Base-by-base conservation (phyloP, 92 coral and sea anemone genomes). In the Pocillopora meandrina region DNA sequence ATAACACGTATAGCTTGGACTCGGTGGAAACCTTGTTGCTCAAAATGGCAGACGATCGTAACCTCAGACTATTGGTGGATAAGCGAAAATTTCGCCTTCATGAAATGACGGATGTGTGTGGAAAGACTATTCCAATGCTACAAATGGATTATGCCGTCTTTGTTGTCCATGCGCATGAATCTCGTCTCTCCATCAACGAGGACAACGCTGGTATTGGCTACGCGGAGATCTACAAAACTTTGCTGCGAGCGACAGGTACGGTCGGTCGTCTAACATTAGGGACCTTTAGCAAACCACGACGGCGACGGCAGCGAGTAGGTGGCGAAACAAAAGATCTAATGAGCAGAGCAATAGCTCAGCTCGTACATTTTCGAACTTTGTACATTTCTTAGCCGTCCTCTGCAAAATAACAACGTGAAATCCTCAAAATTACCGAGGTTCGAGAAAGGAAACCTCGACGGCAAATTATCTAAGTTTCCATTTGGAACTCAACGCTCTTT, bases 1-100 rank as follows among this genome's bases (percentile, higher is more conserved):
- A 93, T 79, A 72, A 72, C 1, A 93, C 95, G 36, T 93, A 70
- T 75, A 75, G 62, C 19, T 70, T 93, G 19, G 89, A 89, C n/a
- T 36, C 77, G 12, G 91, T 93, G 20, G 89, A 79, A 70, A 61
- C 68, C 1, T 89, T 93, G 8, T 61, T 93, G 31, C 73, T 85
- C n/a, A 82, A 81, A 23, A 66, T 82, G 88, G 52, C 60, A 15
- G 81, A 75, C 33, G 67, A 82, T 58, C 59, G 20, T 35, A 63
- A 71, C 75, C 0, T 70, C 36, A 17, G 5, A 65, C 49, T 80
- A 17, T 18, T 21, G 12, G 85, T 87, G 20, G 87, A 86, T 2
- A 15, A 83, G 56, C 61, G 11, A 13, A 82, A 86, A 69, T 90
- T 90, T 78, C 84, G 88, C 10, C 70, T 90, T 72, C 82, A 72